phyloP scores from a whole-genome alignment of 2,888 invertebrate species.

The Nasonovia ribisnigri region DNA sequence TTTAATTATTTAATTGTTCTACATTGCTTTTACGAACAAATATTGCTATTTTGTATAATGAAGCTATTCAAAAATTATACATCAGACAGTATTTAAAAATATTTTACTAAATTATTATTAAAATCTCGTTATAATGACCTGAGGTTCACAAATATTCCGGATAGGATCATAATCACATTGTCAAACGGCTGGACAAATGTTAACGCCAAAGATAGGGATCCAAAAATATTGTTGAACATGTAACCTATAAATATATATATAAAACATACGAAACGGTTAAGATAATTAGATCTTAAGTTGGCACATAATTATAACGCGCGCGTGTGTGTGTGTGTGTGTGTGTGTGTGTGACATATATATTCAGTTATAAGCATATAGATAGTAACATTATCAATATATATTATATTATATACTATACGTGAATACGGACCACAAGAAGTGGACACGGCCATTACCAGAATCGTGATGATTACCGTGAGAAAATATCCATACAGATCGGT shows the following conservation, averaged over 20 bases:
- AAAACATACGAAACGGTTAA: background rate
- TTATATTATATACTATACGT: slow-evolving; percentile 7
- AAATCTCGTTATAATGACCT: slow-evolving; percentile 73
- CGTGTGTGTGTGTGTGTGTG: background rate
- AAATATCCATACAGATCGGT: slow-evolving; percentile 78
- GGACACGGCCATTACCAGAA: slow-evolving; percentile 87
- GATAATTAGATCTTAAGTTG: background rate
- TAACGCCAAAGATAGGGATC: slow-evolving; percentile 84
- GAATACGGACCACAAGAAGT: slow-evolving; percentile 81
- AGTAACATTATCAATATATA: background rate
- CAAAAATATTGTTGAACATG: slow-evolving; percentile 80
- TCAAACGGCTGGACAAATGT: slow-evolving; percentile 89
- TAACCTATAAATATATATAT: slow-evolving; percentile 74
- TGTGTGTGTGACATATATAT: background rate
- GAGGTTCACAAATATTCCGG: slow-evolving; percentile 86
- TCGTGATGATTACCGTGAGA: slow-evolving; percentile 78
- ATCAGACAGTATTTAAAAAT: background rate
- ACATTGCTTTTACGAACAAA: background rate
- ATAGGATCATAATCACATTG: slow-evolving; percentile 87
- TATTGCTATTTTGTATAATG: background rate
- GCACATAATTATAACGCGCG: background rate
- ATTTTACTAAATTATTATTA: background rate
- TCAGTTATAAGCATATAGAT: no score
- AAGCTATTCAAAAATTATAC: background rate
- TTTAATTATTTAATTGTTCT: background rate